Evolutionary conservation across 2,113 vertebrate species (phyloP).

Genomic region (Hypanus sabinus): DNA sequence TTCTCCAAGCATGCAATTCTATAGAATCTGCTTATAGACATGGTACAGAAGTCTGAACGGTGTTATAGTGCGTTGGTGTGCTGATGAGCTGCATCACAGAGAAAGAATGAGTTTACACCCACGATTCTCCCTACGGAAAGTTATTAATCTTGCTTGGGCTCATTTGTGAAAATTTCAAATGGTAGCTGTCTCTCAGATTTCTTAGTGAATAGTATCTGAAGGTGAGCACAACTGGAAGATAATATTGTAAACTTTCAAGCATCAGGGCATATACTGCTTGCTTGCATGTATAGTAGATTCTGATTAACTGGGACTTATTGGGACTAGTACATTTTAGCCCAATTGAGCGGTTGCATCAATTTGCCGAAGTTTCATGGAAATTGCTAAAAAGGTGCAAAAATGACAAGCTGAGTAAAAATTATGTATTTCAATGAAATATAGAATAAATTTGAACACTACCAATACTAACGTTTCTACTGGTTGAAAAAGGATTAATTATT

Average conservation of each 20-base stretch:
- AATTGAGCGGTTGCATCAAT: too few species aligned
- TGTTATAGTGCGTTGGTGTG: neutral
- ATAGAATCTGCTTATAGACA: constrained; percentile 14
- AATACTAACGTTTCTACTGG: too few species aligned
- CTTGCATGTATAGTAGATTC: neutral
- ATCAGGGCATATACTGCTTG: neutral
- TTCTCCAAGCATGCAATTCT: constrained; percentile 18
- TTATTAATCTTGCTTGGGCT: constrained; percentile 24
- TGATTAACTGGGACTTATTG: too few species aligned
- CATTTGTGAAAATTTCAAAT: constrained; percentile 14
- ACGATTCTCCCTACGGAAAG: constrained; percentile 3
- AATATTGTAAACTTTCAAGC: neutral
- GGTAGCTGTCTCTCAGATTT: neutral
- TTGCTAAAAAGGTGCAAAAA: too few species aligned
- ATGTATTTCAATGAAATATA: too few species aligned
- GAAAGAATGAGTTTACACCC: constrained; percentile 16
- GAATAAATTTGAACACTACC: too few species aligned
- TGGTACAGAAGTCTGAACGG: neutral
- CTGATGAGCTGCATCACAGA: neutral
- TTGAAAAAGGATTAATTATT: too few species aligned
- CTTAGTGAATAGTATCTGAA: neutral
- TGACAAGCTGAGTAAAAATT: too few species aligned
- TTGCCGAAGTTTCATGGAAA: too few species aligned
- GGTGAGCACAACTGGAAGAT: neutral
- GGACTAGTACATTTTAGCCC: too few species aligned